These are phyloP conservation scores for Thalassophryne amazonica DNA, from an alignment of 2,797 vertebrate genomes.

Conservation along the genomic window DNA sequence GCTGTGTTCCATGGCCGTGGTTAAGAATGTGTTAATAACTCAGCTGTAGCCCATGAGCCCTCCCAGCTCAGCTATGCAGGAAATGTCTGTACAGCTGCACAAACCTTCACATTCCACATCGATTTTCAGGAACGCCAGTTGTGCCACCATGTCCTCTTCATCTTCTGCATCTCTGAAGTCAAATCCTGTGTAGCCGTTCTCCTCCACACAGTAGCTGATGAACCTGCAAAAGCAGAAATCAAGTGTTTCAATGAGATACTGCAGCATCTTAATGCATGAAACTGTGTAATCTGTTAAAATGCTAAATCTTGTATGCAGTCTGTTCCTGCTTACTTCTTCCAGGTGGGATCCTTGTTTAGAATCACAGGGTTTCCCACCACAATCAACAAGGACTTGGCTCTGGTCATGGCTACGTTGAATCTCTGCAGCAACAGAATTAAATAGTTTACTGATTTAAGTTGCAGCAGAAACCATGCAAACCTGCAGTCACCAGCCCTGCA, in stretches of 20 bases:
- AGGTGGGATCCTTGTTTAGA: constrained; percentile 83
- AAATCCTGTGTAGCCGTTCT: constrained; percentile 66
- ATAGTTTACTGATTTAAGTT: not conserved
- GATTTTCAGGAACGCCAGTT: constrained; percentile 63
- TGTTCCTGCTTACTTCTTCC: constrained; percentile 79
- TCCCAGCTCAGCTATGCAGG: not conserved
- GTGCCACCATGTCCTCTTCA: constrained; percentile 61
- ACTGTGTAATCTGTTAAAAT: not conserved
- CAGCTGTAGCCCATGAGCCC: not conserved
- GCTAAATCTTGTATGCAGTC: no score
- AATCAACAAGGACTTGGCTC: constrained; percentile 90
- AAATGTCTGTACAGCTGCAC: not conserved
- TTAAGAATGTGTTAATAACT: not conserved
- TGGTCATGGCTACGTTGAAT: constrained; percentile 91
- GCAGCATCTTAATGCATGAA: no score
- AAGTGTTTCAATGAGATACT: no score
- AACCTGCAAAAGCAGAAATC: constrained; percentile 57
- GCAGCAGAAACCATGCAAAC: no score
- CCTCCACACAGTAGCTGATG: constrained; percentile 70
- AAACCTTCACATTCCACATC: constrained; percentile 47
- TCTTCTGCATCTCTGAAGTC: constrained; percentile 60
- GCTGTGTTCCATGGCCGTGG: not conserved
- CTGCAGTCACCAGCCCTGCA: no score
- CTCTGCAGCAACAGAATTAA: constrained; percentile 71
- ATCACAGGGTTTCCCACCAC: constrained; percentile 89